Conservation (phyloP, 2,113 vertebrate species). For the Syngnathus floridae region DNA sequence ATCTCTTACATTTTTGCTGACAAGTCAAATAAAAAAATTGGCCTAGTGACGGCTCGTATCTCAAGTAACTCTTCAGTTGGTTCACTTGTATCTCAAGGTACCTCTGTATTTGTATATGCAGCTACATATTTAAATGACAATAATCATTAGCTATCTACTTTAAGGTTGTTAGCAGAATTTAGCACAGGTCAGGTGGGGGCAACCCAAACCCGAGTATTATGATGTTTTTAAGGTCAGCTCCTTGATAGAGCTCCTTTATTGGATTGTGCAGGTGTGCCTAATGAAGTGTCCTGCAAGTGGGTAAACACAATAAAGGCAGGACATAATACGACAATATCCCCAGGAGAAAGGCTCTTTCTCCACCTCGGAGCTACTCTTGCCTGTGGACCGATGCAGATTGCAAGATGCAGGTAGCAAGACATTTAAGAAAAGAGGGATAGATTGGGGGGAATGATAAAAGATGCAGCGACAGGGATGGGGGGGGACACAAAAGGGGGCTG, state of each 20-base stretch:
- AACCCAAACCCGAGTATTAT: not conserved
- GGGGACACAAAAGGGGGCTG: constrained; percentile 75
- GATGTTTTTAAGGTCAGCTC: not conserved
- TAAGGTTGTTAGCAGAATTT: not conserved
- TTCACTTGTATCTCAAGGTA: too few species aligned
- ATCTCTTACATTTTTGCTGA: too few species aligned
- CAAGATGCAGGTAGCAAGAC: constrained; percentile 36
- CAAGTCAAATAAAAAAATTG: too few species aligned
- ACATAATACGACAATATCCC: constrained; percentile 16
- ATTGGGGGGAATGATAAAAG: constrained; percentile 35
- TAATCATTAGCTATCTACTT: not conserved
- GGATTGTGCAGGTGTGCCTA: not conserved
- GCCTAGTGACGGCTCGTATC: too few species aligned
- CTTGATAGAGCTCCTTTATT: not conserved
- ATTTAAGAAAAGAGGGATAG: constrained; percentile 35
- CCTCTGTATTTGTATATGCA: not conserved
- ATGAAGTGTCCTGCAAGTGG: not conserved
- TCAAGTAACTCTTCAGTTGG: not conserved
- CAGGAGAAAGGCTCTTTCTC: not conserved
- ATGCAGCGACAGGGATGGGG: constrained; percentile 20
- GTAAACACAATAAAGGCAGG: constrained; percentile 10
- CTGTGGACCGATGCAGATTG: not conserved
- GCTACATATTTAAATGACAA: not conserved
- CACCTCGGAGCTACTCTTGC: not conserved
- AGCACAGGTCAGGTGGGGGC: not conserved